phyloP scores from a whole-genome alignment of 1,140 invertebrate genomes.

The Teleopsis dalmanni region DNA sequence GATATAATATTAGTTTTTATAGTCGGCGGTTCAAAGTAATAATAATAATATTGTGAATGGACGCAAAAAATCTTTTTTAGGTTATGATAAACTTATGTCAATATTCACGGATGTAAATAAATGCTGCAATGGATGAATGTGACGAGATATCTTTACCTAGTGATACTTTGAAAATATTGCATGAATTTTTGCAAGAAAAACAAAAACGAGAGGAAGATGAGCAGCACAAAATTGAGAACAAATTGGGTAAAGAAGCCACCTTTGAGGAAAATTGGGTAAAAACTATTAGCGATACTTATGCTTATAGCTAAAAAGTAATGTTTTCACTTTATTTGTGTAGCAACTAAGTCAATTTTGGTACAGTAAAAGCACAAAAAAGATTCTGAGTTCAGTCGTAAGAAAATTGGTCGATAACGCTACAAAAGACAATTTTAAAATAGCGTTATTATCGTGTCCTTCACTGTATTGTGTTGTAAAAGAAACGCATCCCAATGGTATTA shows the following conservation, averaged over 20 bases:
- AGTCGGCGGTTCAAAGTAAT: not conserved
- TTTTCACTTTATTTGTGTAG: constrained; percentile 49
- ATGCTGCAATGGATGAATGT: constrained; percentile 27
- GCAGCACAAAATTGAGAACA: constrained; percentile 43
- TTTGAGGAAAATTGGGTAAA: constrained; percentile 80
- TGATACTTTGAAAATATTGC: constrained; percentile 65
- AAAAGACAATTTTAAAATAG: constrained; percentile 54
- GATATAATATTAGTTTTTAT: not conserved
- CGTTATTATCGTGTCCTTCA: constrained; percentile 84
- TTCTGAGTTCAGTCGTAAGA: constrained; percentile 58
- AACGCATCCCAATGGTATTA: constrained; percentile 24
- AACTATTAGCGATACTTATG: not conserved
- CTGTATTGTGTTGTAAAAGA: constrained; percentile 63
- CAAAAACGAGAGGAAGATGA: constrained; percentile 52
- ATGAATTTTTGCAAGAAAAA: constrained; percentile 75
- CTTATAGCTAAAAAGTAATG: not conserved
- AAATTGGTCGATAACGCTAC: constrained; percentile 40
- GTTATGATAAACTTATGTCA: not conserved
- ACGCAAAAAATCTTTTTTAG: not conserved
- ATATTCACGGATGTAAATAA: not conserved
- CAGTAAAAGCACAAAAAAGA: constrained; percentile 64
- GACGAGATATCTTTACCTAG: constrained; percentile 61
- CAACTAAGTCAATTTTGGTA: constrained; percentile 98
- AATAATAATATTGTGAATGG: not conserved
- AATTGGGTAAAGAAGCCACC: constrained; percentile 48